phyloP scores from a whole-genome alignment of 2,113 vertebrate genomes.

The Pteropus alecto region DNA sequence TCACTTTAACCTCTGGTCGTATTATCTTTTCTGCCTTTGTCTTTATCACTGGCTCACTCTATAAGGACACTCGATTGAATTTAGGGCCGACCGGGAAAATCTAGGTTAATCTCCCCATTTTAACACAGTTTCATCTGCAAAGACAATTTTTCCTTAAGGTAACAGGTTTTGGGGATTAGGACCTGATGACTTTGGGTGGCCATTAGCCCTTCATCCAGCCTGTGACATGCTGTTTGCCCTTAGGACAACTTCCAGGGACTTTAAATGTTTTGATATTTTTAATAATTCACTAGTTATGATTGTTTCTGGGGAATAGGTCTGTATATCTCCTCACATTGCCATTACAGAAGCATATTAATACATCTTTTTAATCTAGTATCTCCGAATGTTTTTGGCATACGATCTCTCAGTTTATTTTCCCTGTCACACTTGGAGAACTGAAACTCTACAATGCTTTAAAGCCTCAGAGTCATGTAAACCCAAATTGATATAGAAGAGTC shows the following conservation, averaged over 20 bases:
- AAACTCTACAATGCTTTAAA: not conserved
- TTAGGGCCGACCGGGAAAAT: not conserved
- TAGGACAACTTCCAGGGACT: not conserved
- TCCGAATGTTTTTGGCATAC: not conserved
- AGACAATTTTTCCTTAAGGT: not conserved
- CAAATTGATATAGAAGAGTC: not conserved
- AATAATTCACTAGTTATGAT: not conserved
- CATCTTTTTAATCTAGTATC: not conserved
- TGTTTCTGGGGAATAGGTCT: not conserved
- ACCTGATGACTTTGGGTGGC: not conserved
- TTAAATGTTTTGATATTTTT: not conserved
- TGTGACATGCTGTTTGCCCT: not conserved
- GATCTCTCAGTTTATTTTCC: not conserved
- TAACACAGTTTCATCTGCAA: not conserved
- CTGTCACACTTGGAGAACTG: not conserved
- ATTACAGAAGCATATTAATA: not conserved
- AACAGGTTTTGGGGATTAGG: not conserved
- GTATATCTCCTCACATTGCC: not conserved
- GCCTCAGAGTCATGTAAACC: not conserved
- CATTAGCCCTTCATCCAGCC: not conserved
- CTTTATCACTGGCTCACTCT: not conserved
- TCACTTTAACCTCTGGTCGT: not conserved
- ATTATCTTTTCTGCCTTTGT: not conserved
- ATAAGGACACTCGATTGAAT: not conserved
- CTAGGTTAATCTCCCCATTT: not conserved